Evolutionary conservation across 2,888 invertebrate species (phyloP).

Genomic region (Geophilus truncorum): DNA sequence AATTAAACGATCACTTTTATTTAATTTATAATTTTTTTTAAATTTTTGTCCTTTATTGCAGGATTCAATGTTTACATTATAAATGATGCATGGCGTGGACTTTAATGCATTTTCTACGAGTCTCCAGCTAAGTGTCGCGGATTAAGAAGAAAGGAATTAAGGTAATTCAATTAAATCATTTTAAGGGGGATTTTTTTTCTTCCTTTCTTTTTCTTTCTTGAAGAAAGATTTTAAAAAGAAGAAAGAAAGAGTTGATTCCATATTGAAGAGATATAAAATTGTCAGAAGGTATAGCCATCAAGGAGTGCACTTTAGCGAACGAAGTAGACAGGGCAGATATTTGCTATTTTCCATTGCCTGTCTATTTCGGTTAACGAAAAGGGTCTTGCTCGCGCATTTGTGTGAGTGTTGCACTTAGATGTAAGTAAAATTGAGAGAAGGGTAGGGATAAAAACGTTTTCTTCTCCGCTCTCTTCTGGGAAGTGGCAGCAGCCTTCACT

Average conservation of each 20-base stretch:
- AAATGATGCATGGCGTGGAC: neutral
- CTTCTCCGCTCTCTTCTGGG: neutral
- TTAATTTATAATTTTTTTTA: too few species aligned
- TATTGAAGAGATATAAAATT: neutral
- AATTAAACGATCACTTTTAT: too few species aligned
- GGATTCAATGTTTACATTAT: neutral
- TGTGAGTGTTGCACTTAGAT: constrained; percentile 3
- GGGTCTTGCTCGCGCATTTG: neutral
- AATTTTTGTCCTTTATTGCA: too few species aligned
- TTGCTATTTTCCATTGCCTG: constrained; percentile 2
- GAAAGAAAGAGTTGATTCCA: neutral
- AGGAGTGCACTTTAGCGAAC: neutral
- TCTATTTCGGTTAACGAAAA: neutral
- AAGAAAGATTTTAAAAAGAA: neutral
- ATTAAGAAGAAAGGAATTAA: neutral
- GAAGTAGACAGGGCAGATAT: neutral
- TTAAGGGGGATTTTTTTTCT: neutral
- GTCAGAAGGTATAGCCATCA: neutral
- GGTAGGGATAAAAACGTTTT: neutral
- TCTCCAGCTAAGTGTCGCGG: too few species aligned
- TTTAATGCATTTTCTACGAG: neutral
- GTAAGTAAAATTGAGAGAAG: constrained; percentile 6
- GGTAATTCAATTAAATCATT: neutral
- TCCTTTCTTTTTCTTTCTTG: too few species aligned
- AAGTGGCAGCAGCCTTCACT: neutral